phyloP scores from a whole-genome alignment of 2,888 invertebrate species.

The Heteromurus nitidus region DNA sequence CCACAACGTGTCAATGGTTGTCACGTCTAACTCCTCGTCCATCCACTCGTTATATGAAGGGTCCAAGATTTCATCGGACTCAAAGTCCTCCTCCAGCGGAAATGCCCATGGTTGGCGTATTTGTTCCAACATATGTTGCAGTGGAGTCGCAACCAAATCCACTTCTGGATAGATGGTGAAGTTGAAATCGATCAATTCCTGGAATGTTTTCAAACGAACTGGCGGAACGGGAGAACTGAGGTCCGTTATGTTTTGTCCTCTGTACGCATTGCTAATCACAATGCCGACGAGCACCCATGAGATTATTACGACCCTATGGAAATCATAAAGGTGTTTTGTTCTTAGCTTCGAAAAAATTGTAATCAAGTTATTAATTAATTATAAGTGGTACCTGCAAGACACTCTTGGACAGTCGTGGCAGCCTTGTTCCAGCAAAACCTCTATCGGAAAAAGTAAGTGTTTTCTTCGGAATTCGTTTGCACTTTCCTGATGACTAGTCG shows the following conservation, averaged over 20 bases:
- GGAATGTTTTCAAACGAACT: not conserved
- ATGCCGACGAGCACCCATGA: constrained; percentile 22
- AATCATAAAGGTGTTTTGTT: too few relatives aligned
- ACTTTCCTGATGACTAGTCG: not conserved
- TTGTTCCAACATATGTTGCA: too few relatives aligned
- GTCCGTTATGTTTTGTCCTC: constrained; percentile 37
- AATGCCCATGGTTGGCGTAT: too few relatives aligned
- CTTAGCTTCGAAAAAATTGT: too few relatives aligned
- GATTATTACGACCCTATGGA: not conserved
- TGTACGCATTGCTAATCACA: constrained; percentile 22
- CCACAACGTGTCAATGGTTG: too few relatives aligned
- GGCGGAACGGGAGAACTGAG: constrained; percentile 14
- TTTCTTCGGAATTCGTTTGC: too few relatives aligned
- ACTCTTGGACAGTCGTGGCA: not conserved
- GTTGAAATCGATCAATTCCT: not conserved
- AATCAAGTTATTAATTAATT: too few relatives aligned
- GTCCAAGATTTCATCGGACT: too few relatives aligned
- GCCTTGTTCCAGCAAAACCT: constrained; percentile 19
- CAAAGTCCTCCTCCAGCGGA: too few relatives aligned
- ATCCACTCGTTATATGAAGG: too few relatives aligned
- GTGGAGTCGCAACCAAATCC: not conserved
- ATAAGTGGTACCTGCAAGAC: not conserved
- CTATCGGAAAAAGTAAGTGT: not conserved
- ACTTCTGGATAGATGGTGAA: constrained; percentile 9
- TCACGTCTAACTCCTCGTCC: too few relatives aligned